Percentiles rank a stretch among this genome's conserved stretches.
phyloP scores from a whole-genome alignment of 2,888 invertebrate genomes.

The Anthoptus insignis region DNA sequence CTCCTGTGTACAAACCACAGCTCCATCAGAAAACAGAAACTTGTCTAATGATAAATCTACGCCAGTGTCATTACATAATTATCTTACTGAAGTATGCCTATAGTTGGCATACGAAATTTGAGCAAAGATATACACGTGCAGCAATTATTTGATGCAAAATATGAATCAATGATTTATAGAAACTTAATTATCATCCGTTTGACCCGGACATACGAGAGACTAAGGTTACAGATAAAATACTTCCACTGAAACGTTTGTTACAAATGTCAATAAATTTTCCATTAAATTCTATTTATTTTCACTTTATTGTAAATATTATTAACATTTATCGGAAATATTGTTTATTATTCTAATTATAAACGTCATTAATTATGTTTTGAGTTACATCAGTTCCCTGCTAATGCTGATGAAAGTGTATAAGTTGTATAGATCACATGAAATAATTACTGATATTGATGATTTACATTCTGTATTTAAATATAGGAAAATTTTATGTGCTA shows the following conservation, averaged over 20 bases:
- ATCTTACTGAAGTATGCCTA: background rate
- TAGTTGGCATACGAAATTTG: background rate
- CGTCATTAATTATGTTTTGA: constrained; percentile 22
- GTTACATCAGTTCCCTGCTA: background rate
- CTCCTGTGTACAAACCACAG: background rate
- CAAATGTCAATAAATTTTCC: constrained; percentile 26
- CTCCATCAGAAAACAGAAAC: constrained; percentile 2
- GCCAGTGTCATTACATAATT: background rate
- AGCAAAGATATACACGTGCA: background rate
- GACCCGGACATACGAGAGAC: constrained; percentile 21
- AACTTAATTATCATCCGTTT: constrained; percentile 1
- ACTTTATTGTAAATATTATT: constrained; percentile 19
- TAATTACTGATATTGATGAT: no score
- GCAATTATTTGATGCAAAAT: background rate
- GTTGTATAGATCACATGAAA: background rate
- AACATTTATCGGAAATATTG: constrained; percentile 27
- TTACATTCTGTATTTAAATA: no score
- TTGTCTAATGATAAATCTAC: background rate
- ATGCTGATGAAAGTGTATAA: background rate
- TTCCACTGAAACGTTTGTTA: background rate
- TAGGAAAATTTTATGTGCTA: no score
- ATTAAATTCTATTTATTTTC: constrained; percentile 16
- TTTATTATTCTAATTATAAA: constrained; percentile 22
- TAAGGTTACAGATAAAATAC: constrained; percentile 6
- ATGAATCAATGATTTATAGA: background rate